Conservation (phyloP, 30 jellyfish, hydroid and myxozoan species). For the Cassiopea xamachana region DNA sequence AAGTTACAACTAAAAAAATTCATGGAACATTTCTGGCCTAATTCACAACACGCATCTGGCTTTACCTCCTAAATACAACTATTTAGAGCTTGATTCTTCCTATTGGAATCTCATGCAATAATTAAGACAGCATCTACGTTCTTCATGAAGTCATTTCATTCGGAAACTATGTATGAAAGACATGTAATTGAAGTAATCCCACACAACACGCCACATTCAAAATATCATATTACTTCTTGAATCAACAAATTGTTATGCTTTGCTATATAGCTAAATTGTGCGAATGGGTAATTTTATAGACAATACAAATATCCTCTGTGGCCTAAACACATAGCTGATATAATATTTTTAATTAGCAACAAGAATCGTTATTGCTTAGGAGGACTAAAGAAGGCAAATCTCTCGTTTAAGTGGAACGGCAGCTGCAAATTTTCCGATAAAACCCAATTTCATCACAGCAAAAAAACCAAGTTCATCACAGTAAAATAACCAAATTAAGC, state of each 20-base stretch:
- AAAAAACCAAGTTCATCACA: background rate
- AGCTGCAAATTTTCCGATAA: slow-evolving; percentile 3
- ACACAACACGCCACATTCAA: background rate
- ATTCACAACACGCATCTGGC: no score
- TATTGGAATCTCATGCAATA: no score
- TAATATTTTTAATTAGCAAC: background rate
- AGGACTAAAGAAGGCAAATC: background rate
- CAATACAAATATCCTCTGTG: background rate
- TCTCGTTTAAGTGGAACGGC: background rate
- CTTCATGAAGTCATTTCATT: no score
- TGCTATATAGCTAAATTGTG: background rate
- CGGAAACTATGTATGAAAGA: no score
- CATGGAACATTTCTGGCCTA: no score
- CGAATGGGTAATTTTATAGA: background rate
- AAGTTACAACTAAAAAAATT: no score
- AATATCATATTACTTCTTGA: background rate
- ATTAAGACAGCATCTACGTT: no score
- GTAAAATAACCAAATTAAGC: background rate
- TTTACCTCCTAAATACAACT: no score
- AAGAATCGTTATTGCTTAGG: background rate
- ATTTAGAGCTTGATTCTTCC: no score
- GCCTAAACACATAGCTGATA: background rate
- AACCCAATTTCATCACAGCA: no score
- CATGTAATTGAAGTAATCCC: background rate
- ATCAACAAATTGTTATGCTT: background rate